A percentile compares a stretch with the other conserved stretches of the same genome.
Evolutionary conservation across 2,888 invertebrate genomes (phyloP).

Genomic region (Hartigia nigra): DNA sequence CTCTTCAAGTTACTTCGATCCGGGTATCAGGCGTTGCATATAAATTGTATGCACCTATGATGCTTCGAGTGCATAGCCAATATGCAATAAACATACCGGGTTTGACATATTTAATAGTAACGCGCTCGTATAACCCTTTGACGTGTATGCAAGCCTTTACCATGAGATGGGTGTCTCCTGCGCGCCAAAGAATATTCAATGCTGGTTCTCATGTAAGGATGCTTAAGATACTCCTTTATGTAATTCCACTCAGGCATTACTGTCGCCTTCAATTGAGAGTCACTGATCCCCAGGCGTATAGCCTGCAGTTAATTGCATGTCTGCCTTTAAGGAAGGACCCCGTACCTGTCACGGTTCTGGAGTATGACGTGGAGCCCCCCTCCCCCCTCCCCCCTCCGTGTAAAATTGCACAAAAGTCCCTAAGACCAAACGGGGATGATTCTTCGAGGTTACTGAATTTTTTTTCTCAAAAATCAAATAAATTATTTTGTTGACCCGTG

Average conservation of each 20-base stretch:
- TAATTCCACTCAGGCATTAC: not conserved
- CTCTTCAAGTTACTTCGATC: not conserved
- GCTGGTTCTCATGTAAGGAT: not conserved
- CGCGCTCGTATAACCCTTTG: conserved; percentile 63
- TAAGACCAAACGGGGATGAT: not conserved
- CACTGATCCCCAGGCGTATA: conserved; percentile 46
- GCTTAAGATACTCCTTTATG: not conserved
- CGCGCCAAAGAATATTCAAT: not conserved
- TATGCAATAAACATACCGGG: conserved; percentile 64
- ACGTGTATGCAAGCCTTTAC: conserved; percentile 62
- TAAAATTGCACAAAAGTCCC: not conserved
- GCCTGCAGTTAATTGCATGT: conserved; percentile 64
- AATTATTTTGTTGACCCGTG: not conserved
- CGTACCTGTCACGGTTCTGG: not conserved
- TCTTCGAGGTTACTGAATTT: not conserved
- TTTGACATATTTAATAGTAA: conserved; percentile 66
- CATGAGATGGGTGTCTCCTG: conserved; percentile 40
- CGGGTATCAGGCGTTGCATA: not conserved
- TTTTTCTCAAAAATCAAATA: not conserved
- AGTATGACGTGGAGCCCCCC: not conserved
- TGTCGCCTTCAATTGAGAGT: conserved; percentile 6
- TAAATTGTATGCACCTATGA: not conserved
- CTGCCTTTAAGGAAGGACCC: conserved; percentile 58
- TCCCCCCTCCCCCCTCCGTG: too few species aligned
- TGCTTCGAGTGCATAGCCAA: conserved; percentile 41